Evolutionary conservation across 2,888 invertebrate species (phyloP).

Genomic region (Rhogogaster chlorosoma): DNA sequence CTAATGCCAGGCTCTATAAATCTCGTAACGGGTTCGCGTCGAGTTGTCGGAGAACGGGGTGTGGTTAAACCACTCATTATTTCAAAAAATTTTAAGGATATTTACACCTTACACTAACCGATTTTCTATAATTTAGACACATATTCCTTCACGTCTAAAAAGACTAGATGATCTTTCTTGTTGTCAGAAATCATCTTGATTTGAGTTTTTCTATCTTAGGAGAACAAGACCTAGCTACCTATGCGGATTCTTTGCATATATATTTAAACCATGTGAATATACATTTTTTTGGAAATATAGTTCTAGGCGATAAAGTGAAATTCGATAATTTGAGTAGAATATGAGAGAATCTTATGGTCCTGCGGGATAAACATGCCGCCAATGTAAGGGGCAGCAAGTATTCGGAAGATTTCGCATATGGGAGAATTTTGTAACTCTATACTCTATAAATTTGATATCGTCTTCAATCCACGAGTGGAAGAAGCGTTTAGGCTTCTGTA

Average conservation of each 20-base stretch:
- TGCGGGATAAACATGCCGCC: neutral
- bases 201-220: neutral
- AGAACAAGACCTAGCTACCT: neutral
- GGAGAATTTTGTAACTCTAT: slow-evolving; percentile 67
- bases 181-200: neutral
- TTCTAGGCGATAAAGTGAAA: neutral
- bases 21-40: slow-evolving; percentile 24
- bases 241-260: no score
- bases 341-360: neutral
- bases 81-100: neutral
- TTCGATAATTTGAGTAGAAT: neutral
- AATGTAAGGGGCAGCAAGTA: neutral
- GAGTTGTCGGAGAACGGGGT: neutral
- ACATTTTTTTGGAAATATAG: no score
- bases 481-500: slow-evolving; percentile 42
- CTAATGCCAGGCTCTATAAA: slow-evolving; percentile 1
- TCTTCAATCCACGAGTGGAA: slow-evolving; percentile 57
- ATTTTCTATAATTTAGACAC: neutral
- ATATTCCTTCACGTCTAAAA: no score
- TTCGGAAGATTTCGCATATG: neutral
- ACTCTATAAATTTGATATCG: slow-evolving; percentile 75
- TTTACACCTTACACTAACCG: neutral
- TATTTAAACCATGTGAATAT: no score
- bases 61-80: neutral
- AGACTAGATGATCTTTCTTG: no score